Evolutionary conservation across 2,113 vertebrate species (phyloP).

Genomic region (Scolopax mira): DNA sequence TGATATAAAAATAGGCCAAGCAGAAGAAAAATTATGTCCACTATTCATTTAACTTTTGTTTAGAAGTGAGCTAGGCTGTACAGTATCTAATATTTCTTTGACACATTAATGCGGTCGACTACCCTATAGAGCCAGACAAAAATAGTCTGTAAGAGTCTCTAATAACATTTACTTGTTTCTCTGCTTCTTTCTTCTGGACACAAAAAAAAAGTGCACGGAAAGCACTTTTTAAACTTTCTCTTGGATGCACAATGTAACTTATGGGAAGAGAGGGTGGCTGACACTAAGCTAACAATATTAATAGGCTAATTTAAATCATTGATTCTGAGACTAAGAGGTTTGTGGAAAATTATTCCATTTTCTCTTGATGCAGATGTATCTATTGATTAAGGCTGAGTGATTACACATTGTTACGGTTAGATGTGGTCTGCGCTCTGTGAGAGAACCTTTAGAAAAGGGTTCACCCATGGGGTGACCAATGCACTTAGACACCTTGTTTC

Average conservation of each 20-base stretch:
- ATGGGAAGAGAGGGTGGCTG: not conserved
- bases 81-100: not conserved
- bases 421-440: not conserved
- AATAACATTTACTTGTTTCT: not conserved
- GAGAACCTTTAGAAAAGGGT: not conserved
- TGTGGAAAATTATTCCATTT: not conserved
- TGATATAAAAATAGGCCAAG: not conserved
- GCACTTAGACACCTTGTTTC: not conserved
- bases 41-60: not conserved
- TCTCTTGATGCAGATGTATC: not conserved
- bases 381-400: constrained; percentile 2
- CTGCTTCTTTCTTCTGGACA: not conserved
- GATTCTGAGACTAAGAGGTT: not conserved
- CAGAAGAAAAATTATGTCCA: not conserved
- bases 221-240: not conserved
- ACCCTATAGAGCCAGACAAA: not conserved
- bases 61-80: not conserved
- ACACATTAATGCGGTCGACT: not conserved
- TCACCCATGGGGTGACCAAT: not conserved
- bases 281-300: not conserved
- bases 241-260: not conserved
- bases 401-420: not conserved
- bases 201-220: not conserved
- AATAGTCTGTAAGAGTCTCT: not conserved
- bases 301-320: not conserved